Evolutionary conservation across 2,113 vertebrate genomes (phyloP).

Genomic region (Todiramphus chloris): DNA sequence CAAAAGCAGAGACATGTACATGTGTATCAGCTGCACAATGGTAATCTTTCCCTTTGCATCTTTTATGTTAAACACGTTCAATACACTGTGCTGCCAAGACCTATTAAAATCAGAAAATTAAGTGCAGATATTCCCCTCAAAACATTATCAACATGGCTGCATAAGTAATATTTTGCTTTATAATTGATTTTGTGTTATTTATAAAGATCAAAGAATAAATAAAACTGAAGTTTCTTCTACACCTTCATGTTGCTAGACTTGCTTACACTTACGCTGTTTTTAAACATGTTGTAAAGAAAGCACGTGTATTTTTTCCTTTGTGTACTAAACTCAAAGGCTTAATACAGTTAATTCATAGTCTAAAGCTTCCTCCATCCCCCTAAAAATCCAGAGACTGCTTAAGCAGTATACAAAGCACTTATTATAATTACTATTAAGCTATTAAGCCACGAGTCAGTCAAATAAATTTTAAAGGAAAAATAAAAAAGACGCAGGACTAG

Average conservation of each 20-base stretch:
- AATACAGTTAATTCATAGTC: not conserved
- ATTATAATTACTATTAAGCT: not conserved
- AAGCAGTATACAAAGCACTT: not conserved
- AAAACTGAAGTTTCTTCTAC: not conserved
- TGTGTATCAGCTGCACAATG: not conserved
- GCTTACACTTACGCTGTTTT: not conserved
- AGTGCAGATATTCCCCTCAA: not conserved
- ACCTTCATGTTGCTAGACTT: not conserved
- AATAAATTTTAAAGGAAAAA: not conserved
- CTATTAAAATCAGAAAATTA: not conserved
- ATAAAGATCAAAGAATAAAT: not conserved
- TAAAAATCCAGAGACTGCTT: not conserved
- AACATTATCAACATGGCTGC: not conserved
- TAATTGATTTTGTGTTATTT: not conserved
- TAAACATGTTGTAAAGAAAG: not conserved
- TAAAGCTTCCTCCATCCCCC: not conserved
- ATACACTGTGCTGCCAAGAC: not conserved
- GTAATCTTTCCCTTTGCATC: not conserved
- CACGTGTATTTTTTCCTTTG: not conserved
- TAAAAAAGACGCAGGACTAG: not conserved
- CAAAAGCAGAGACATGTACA: not conserved
- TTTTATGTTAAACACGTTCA: not conserved
- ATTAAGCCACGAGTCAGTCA: not conserved
- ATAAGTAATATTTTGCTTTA: not conserved
- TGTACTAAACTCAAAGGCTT: not conserved